Percentiles rank a stretch among this genome's conserved stretches.
These are phyloP conservation scores for Drosophila ananassae DNA, from an alignment of 1,140 invertebrate species.

Conservation along the genomic window DNA sequence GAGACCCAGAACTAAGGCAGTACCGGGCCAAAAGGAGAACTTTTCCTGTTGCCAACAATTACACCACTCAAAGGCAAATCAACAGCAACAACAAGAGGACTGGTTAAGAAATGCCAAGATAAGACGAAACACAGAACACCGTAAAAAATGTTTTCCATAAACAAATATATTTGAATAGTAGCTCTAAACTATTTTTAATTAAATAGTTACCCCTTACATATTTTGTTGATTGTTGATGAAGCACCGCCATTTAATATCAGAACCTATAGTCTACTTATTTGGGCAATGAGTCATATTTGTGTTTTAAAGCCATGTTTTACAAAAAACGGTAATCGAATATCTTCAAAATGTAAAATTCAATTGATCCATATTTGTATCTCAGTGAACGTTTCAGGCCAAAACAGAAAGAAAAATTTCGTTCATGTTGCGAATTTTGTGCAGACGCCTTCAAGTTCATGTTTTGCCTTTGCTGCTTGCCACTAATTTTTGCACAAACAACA, in stretches of 20 bases:
- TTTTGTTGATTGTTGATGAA: too few species aligned
- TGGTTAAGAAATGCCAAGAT: neutral
- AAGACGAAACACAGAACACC: constrained; percentile 3
- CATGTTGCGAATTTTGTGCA: constrained; percentile 40
- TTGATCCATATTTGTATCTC: too few species aligned
- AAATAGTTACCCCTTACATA: neutral
- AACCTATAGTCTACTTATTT: too few species aligned
- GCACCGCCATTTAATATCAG: too few species aligned
- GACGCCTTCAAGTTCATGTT: constrained; percentile 63
- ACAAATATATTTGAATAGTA: neutral
- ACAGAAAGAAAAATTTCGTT: constrained; percentile 25
- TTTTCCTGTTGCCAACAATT: constrained; percentile 62
- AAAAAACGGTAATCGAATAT: too few species aligned
- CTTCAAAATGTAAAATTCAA: too few species aligned
- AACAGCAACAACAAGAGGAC: constrained; percentile 19
- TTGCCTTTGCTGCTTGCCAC: constrained; percentile 40
- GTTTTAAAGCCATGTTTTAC: too few species aligned
- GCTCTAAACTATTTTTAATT: too few species aligned
- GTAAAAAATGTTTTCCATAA: neutral
- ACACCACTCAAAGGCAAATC: constrained; percentile 50
- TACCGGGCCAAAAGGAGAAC: constrained; percentile 38
- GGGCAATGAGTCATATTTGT: too few species aligned
- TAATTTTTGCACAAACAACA: constrained; percentile 74
- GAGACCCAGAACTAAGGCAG: constrained; percentile 20
- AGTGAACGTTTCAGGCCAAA: constrained; percentile 23